Evolutionary conservation across 2,113 vertebrate genomes (phyloP).

Genomic region (Melanostigma gelatinosum): DNA sequence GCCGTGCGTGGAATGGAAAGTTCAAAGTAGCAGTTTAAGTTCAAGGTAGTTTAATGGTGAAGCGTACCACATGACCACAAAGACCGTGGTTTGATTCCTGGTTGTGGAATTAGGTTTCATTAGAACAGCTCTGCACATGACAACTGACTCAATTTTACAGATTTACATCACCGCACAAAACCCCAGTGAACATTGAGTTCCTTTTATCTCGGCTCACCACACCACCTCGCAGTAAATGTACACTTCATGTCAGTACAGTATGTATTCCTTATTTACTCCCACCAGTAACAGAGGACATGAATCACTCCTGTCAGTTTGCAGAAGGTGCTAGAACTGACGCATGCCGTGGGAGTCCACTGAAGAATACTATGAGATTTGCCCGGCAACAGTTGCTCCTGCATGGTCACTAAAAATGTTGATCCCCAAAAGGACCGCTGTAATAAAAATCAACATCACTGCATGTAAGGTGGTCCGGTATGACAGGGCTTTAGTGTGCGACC

Average conservation of each 20-base stretch:
- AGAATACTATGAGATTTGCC: constrained; percentile 53
- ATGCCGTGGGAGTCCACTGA: constrained; percentile 54
- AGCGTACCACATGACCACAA: neutral
- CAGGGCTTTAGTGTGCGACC: neutral
- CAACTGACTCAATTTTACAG: neutral
- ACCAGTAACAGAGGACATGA: constrained; percentile 42
- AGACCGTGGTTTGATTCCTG: neutral
- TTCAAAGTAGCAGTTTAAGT: neutral
- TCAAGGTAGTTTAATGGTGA: neutral
- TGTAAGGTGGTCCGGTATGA: neutral
- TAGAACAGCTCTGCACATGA: neutral
- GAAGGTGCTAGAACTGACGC: constrained; percentile 57
- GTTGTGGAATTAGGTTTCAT: neutral
- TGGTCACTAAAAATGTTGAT: constrained; percentile 9
- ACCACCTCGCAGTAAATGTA: constrained; percentile 2
- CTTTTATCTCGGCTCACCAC: neutral
- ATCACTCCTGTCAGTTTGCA: constrained; percentile 58
- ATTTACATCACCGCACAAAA: neutral
- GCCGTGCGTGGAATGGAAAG: neutral
- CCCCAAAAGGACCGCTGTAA: neutral
- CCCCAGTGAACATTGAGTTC: neutral
- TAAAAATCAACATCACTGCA: neutral
- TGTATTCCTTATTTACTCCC: constrained; percentile 31
- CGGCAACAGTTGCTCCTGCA: constrained; percentile 38
- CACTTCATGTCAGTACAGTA: constrained; percentile 24